A percentile compares a stretch with the other conserved stretches of the same genome.
These are phyloP conservation scores for Harpagoxenus sublaevis DNA, from an alignment of 2,888 invertebrate species.

Conservation along the genomic window DNA sequence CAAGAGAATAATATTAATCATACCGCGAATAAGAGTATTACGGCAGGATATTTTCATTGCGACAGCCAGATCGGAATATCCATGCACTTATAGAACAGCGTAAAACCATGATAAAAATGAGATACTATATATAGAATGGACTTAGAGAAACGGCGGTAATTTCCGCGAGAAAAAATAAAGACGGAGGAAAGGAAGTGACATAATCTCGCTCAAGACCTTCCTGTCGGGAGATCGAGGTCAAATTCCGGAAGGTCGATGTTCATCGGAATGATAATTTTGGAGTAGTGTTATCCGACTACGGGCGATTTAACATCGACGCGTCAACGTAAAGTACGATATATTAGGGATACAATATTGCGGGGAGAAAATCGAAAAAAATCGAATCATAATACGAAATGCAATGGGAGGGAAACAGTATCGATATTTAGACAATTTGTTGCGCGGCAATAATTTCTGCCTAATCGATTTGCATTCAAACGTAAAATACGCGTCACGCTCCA, in stretches of 20 bases:
- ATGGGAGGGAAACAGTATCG: not conserved
- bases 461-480: slow-evolving; percentile 25
- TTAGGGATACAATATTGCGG: not conserved
- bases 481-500: slow-evolving; percentile 3
- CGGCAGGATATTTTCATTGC: not conserved
- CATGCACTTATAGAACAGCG: not conserved
- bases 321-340: not conserved
- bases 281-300: not conserved
- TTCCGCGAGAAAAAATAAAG: slow-evolving; percentile 47
- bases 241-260: slow-evolving; percentile 39
- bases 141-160: slow-evolving; percentile 6
- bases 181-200: slow-evolving; percentile 58
- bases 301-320: slow-evolving; percentile 4
- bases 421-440: not conserved
- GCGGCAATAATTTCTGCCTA: not conserved
- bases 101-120: slow-evolving; percentile 11
- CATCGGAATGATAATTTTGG: slow-evolving; percentile 31
- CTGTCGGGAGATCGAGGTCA: slow-evolving; percentile 32
- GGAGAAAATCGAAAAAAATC: not conserved
- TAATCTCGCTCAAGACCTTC: slow-evolving; percentile 50
- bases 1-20: not conserved
- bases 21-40: not conserved
- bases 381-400: not conserved
- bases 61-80: not conserved
- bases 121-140: slow-evolving; percentile 28